These are phyloP conservation scores for Pantelozetes paolii DNA, from an alignment of 2,888 invertebrate species.

Conservation along the genomic window DNA sequence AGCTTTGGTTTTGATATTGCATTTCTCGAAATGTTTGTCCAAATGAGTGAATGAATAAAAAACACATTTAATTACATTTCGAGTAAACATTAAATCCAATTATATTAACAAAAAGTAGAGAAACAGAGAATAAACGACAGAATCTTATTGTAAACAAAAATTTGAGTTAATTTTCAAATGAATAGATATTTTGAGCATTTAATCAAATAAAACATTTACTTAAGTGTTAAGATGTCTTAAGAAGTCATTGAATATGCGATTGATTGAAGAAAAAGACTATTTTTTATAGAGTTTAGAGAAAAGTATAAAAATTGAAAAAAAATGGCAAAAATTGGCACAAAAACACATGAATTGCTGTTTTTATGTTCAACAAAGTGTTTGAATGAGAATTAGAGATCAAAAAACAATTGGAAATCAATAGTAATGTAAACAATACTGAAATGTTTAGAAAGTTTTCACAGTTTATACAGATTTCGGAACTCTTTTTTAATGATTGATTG, in stretches of 20 bases:
- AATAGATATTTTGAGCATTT: too few species aligned
- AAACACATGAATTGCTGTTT: not conserved
- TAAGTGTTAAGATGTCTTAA: too few species aligned
- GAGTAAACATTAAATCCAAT: not conserved
- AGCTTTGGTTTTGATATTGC: conserved; percentile 16
- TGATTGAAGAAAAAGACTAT: too few species aligned
- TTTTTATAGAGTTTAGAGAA: too few species aligned
- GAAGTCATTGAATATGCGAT: too few species aligned
- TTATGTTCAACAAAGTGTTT: not conserved
- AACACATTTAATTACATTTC: not conserved
- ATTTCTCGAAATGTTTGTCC: not conserved
- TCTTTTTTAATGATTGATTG: conserved; percentile 13
- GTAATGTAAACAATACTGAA: not conserved
- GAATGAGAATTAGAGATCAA: not conserved
- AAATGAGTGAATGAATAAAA: not conserved
- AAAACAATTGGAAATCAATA: not conserved
- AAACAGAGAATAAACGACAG: too few species aligned
- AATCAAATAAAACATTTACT: too few species aligned
- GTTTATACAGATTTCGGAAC: not conserved
- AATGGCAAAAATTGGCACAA: not conserved
- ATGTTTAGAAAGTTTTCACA: not conserved
- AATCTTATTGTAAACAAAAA: too few species aligned
- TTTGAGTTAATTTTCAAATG: too few species aligned
- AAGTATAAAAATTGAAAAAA: not conserved
- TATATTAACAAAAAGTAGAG: not conserved